phyloP scores from a whole-genome alignment of 2,113 vertebrate species.

The Prunella himalayana region DNA sequence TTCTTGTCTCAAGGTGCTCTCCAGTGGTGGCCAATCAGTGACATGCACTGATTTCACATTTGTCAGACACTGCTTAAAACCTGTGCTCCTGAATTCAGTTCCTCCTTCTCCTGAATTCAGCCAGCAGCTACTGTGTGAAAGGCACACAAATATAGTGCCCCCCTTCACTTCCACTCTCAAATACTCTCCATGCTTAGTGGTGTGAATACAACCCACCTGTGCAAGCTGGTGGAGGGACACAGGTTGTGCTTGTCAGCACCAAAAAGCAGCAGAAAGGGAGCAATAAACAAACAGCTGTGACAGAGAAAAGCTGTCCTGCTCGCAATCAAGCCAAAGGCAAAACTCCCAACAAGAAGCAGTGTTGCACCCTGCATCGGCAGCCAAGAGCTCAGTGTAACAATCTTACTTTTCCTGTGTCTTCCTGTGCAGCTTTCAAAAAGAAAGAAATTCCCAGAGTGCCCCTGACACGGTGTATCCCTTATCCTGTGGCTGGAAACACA shows the following conservation, averaged over 20 bases:
- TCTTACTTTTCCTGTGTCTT: not conserved
- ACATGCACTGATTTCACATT: accelerated
- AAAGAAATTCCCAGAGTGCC: not conserved
- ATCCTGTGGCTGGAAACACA: not conserved
- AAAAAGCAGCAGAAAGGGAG: not conserved
- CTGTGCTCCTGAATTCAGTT: not conserved
- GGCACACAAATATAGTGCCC: accelerated
- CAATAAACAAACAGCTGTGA: not conserved
- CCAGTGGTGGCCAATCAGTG: accelerated
- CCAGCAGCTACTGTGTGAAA: accelerated
- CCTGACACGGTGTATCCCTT: not conserved
- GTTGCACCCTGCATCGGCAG: not conserved
- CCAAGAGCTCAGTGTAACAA: not conserved
- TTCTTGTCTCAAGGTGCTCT: not conserved
- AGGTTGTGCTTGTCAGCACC: not conserved
- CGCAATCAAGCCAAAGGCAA: accelerated
- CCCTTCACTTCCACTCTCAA: not conserved
- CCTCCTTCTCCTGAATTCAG: not conserved
- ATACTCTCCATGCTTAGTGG: not conserved
- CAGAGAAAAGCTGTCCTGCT: not conserved
- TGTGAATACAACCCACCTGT: not conserved
- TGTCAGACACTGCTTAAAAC: not conserved
- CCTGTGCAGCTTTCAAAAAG: not conserved
- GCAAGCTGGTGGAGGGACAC: not conserved
- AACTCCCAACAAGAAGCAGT: not conserved